Base-by-base conservation (phyloP, 2,888 invertebrate genomes). In the Daptonema setosum region DNA sequence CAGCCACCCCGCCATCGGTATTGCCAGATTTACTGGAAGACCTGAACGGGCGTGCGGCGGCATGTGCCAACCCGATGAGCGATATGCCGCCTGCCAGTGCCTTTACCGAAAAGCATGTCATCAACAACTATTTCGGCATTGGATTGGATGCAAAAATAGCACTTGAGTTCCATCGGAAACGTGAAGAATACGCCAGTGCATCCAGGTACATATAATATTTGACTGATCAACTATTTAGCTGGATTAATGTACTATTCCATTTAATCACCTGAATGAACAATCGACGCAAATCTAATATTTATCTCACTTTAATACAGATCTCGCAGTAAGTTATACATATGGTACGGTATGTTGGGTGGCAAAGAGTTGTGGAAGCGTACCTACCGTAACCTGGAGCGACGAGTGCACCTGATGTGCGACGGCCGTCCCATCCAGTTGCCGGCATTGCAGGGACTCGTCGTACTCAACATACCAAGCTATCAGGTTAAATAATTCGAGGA, bases 91-190 rank as follows among this genome's bases (percentile, higher is more conserved):
- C n/a, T n/a, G n/a, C n/a, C n/a, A n/a, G n/a, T n/a, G n/a, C n/a
- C n/a, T n/a, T n/a, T n/a, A n/a, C n/a, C n/a, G 93, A 95, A 73
- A 81, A 83, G 63, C 87, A 87, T 67, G 90, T 91, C 1, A 93
- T 95, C 93, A 95, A 93, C 74, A 95, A 95, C 71, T 95, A 95
- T 71, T 93, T 93, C 70, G 93, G 93, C 0, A 93, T 95, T 67
- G 93, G 93, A 1, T 85, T 95, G 60, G 93, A 95, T 74, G 93
- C 93, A 0, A 93, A 95, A 74, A 91, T 95, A 56, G 85, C 90
- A 0, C 75, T 93, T 51, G 93, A 93, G 70, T 95, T 95, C 70
- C 91, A 93, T 72, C 85, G 88, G 68, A 93, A 91, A 72, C 79
- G 93, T 30, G 91, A 93, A 69, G 90, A 90, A 67, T 88, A 91